Evolutionary conservation across 2,888 invertebrate species (phyloP).

Genomic region (Drosophila glabriapex): DNA sequence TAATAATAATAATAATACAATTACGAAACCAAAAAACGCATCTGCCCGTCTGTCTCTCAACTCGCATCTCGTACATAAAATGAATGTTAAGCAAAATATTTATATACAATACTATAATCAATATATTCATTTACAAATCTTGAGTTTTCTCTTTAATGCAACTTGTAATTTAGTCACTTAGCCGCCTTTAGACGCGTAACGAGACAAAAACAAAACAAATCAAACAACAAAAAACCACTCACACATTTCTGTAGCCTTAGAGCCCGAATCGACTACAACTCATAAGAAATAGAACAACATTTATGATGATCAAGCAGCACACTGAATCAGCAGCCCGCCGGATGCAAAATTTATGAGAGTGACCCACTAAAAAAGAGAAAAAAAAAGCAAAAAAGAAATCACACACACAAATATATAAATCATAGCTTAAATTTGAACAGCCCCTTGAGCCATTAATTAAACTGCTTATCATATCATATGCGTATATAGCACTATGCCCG

Average conservation of each 20-base stretch:
- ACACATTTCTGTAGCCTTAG: conserved; percentile 32
- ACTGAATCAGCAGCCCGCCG: conserved; percentile 44
- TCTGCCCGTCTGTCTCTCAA: conserved; percentile 52
- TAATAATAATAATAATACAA: conserved; percentile 2
- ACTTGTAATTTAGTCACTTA: conserved; percentile 53
- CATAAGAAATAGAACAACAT: conserved; percentile 16
- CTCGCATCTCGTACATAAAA: conserved; percentile 50
- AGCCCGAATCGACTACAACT: conserved; percentile 19
- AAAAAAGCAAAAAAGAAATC: neutral
- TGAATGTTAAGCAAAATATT: conserved; percentile 50
- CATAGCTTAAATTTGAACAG: neutral
- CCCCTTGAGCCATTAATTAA: conserved; percentile 11
- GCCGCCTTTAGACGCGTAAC: conserved; percentile 29
- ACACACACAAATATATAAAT: neutral
- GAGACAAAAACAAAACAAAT: neutral
- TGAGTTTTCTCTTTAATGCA: conserved; percentile 42
- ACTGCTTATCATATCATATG: neutral
- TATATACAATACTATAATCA: conserved; percentile 12
- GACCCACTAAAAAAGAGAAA: conserved; percentile 18
- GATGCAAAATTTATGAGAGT: conserved; percentile 51
- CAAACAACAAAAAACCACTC: neutral
- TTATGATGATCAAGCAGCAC: conserved; percentile 25
- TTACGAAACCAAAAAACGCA: conserved; percentile 37
- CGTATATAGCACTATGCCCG: conserved; percentile 90
- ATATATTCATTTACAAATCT: conserved; percentile 11